Percentiles rank a stretch among this genome's conserved stretches.
These are phyloP conservation scores for Popillia japonica DNA, from an alignment of 1,140 invertebrate genomes.

Conservation along the genomic window DNA sequence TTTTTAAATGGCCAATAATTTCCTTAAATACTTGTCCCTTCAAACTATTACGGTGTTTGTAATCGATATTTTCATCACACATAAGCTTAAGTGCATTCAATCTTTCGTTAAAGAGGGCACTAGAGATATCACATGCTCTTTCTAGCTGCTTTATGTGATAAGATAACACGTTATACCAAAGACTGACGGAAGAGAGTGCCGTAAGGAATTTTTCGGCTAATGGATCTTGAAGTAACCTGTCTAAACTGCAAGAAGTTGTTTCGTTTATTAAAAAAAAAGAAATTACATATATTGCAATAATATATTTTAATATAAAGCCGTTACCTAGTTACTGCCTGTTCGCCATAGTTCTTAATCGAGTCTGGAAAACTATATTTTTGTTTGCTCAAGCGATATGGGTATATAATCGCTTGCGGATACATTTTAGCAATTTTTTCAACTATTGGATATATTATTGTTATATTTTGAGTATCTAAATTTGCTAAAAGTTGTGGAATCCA, in stretches of 20 bases:
- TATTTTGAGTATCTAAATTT: conserved; percentile 55
- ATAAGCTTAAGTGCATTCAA: conserved; percentile 3
- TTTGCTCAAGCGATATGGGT: conserved; percentile 66
- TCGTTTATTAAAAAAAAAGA: too few relatives aligned
- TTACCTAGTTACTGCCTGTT: neutral
- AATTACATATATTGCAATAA: neutral
- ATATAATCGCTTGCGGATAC: conserved; percentile 74
- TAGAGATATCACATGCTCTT: conserved; percentile 22
- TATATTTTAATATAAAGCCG: neutral
- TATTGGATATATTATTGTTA: conserved; percentile 57
- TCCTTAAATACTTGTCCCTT: conserved; percentile 22
- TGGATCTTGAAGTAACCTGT: conserved; percentile 52
- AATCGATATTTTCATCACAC: neutral
- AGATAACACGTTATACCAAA: conserved; percentile 60
- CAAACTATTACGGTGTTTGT: neutral
- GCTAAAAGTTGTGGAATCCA: conserved; percentile 76
- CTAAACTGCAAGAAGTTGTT: conserved; percentile 50
- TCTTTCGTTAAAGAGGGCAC: conserved; percentile 17
- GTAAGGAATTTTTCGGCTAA: conserved; percentile 61
- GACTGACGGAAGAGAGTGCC: conserved; percentile 61
- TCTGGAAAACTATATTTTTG: conserved; percentile 47
- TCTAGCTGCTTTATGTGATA: conserved; percentile 56
- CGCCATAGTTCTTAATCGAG: neutral
- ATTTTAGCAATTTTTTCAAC: conserved; percentile 64
- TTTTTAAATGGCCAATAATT: neutral